Evolutionary conservation across 2,113 vertebrate species (phyloP).

Genomic region (Tupaia chinensis): DNA sequence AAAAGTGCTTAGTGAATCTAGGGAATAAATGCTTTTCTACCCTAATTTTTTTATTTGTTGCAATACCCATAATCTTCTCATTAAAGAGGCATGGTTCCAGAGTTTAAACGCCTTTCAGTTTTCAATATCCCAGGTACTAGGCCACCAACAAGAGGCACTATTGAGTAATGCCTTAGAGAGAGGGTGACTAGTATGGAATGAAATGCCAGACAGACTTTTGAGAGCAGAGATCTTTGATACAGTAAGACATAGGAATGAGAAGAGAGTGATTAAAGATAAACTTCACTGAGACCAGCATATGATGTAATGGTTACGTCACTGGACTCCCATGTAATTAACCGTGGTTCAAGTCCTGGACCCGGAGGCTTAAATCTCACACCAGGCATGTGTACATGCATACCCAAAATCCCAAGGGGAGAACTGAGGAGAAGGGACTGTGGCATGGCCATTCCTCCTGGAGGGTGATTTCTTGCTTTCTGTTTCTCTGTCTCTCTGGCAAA

Average conservation of each 20-base stretch:
- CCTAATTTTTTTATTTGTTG: not conserved
- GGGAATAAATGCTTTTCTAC: not conserved
- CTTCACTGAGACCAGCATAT: not conserved
- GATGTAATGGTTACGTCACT: too few species aligned
- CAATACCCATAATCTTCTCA: not conserved
- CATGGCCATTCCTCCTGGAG: too few species aligned
- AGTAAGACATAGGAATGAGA: not conserved
- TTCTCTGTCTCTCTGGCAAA: too few species aligned
- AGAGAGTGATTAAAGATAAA: not conserved
- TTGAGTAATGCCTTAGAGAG: not conserved
- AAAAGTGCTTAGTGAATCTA: conserved; percentile 45
- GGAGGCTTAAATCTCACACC: too few species aligned
- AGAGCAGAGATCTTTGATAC: not conserved
- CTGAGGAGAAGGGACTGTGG: too few species aligned
- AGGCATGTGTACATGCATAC: too few species aligned
- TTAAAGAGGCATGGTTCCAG: not conserved
- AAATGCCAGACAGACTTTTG: not conserved
- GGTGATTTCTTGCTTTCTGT: too few species aligned
- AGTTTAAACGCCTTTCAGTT: not conserved
- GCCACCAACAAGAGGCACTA: not conserved
- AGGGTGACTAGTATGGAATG: not conserved
- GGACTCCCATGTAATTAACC: too few species aligned
- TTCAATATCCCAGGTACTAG: not conserved
- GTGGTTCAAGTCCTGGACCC: too few species aligned
- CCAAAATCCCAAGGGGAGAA: too few species aligned